Conservation (phyloP, 2,113 vertebrate genomes). For the Saccopteryx bilineata region DNA sequence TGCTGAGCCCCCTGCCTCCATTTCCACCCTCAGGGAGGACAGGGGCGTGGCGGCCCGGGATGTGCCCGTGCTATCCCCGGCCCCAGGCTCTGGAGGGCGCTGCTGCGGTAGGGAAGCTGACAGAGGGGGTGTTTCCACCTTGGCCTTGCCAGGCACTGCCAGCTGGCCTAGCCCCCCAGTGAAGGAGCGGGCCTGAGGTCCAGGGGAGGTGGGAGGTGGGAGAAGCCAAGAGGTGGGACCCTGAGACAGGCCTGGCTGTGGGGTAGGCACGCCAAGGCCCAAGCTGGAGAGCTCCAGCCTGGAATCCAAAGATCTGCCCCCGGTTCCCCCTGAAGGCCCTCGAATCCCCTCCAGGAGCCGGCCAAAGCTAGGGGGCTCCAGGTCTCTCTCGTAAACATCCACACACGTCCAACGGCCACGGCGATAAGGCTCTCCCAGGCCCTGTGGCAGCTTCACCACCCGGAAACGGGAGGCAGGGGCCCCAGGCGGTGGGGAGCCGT, state of each 20-base stretch:
- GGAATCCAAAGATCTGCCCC: constrained; percentile 93
- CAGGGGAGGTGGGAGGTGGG: constrained; percentile 77
- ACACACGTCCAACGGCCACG: constrained; percentile 93
- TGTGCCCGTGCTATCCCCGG: background rate
- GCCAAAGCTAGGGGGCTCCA: constrained; percentile 82
- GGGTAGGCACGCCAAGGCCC: constrained; percentile 61
- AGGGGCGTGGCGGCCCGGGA: constrained; percentile 48
- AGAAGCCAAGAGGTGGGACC: constrained; percentile 79
- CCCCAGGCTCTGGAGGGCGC: constrained; percentile 72
- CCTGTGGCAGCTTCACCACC: constrained; percentile 91
- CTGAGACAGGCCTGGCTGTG: constrained; percentile 75
- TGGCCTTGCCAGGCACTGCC: constrained; percentile 66
- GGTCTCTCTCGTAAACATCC: constrained; percentile 89
- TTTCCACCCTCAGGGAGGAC: constrained; percentile 74
- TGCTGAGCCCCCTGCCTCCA: constrained; percentile 63
- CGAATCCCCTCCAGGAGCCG: constrained; percentile 89
- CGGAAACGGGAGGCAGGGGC: constrained; percentile 89
- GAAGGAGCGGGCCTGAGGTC: constrained; percentile 82
- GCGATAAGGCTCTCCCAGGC: constrained; percentile 88
- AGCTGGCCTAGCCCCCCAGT: constrained; percentile 81
- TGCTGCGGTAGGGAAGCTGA: constrained; percentile 75
- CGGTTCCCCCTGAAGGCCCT: constrained; percentile 84
- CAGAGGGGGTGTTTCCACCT: constrained; percentile 69
- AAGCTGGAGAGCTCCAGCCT: constrained; percentile 83
- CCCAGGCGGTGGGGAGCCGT: constrained; percentile 78